Base-by-base conservation (phyloP, 2,888 invertebrate genomes). In the Catotricha subobsoleta region DNA sequence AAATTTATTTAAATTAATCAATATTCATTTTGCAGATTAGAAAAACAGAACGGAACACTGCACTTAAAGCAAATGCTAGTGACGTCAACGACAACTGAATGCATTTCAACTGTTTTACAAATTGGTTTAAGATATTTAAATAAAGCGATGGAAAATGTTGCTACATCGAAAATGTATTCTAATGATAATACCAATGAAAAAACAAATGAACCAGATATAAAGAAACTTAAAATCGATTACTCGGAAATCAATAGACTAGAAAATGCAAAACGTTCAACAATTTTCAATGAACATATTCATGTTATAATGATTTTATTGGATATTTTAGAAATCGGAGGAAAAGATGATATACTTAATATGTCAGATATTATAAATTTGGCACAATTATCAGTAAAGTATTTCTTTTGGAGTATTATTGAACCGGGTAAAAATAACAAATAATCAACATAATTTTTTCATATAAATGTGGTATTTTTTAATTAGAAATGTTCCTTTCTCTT, bases 351-450 rank as follows among this genome's bases (percentile, higher is more conserved):
- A 13, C 67, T 74, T 10, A 71, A 74, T 1, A 72, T 73, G 30
- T 69, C 78, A 2, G 74, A 79, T 50, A 72, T 73, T 13, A 58
- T 83, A 16, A 80, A 76, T 58, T 63, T 82, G 13, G 74, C 80
- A 0, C 71, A 75, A 47, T 72, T 80, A 0, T 72, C 74, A 6
- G 76, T 80, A 3, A 73, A 76, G 50, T 84, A 82, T 54, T 84
- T 83, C 59, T 84, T 81, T 56, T 67, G 76, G 43, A 78, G 78
- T 50, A 67, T 83, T 44, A 70, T 70, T 41, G 72, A 80, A 50
- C 61, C 66, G 58, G 76, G 80, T 77, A 60, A 55, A 52, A 49
- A 18, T n/a, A n/a, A n/a, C n/a, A n/a, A n/a, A n/a, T n/a, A 21
- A 12, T 16, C 7, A 6, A 16, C 3, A 7, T 21, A 18, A 18